Evolutionary conservation across 2,113 vertebrate species (phyloP), one percentile per base, ranked within the genome.

Genomic region (Zosterops borbonicus): DNA sequence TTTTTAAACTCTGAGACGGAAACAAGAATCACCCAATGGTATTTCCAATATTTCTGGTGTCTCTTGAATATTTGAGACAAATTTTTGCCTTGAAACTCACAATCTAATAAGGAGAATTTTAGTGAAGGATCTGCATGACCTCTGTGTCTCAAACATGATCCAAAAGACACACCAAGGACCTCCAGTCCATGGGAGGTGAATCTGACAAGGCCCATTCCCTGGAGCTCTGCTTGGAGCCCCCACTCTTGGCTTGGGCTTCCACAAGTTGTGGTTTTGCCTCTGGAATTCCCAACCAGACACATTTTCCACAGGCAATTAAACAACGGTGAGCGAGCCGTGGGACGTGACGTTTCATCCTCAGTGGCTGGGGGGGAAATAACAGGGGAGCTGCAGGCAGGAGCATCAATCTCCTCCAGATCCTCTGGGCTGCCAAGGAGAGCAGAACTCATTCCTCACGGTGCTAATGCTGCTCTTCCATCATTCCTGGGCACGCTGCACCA

Each of bases 241-340:
- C 8, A 0, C 60, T 70, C 52, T 35, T 49, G 50, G 37, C 27
- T 44, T 93, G 88, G 84, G 27, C 81, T 94, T 94, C 74, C 80
- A 2, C 83, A 76, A 84, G n/a, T 63, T 24, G 69, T 91, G 60
- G 80, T 85, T 96, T 91, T 88, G 93, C 89, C 93, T 90, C 91
- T 50, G 86, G 82, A 97, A 86, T 83, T 92, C 85, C 95, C 91
- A 94, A 70, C 44, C 83, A 89, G 90, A 76, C 90, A 56, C 75
- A 62, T 96, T 97, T 95, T 94, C 96, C 94, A 95, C 93, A 90
- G 68, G 85, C 96, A 97, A 96, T 97, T 97, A 97, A 96, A 96
- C 68, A 52, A 84, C n/a, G 90, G 94, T 47, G 95, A 97, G 95
- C 31, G 94, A 96, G 87, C 80, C 76, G 91, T 80, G 90, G 53